A percentile compares a stretch with the other conserved stretches of the same genome.
These are phyloP conservation scores for Cheumatopsyche charites DNA, from an alignment of 1,140 invertebrate species.

Conservation along the genomic window DNA sequence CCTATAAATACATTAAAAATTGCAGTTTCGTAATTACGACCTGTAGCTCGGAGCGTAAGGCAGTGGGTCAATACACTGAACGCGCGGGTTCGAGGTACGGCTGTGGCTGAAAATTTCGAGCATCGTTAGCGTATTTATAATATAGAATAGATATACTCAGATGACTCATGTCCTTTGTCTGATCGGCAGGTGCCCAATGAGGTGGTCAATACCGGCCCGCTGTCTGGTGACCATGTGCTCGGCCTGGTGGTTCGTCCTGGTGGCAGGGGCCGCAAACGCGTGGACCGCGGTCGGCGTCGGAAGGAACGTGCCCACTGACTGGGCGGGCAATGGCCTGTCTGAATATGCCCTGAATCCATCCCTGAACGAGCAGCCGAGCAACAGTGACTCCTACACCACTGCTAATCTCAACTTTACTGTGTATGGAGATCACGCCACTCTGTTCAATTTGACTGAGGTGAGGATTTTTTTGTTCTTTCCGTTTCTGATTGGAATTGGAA, in stretches of 20 bases:
- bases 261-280: not conserved
- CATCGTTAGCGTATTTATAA: too few relatives aligned
- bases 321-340: not conserved
- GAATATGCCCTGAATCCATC: constrained; percentile 30
- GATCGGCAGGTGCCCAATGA: too few relatives aligned
- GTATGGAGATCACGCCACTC: constrained; percentile 8
- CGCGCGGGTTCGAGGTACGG: too few relatives aligned
- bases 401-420: constrained; percentile 43
- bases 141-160: too few relatives aligned
- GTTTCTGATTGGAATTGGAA: too few relatives aligned
- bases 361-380: constrained; percentile 25
- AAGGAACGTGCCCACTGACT: constrained; percentile 39
- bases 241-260: not conserved
- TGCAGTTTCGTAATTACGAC: too few relatives aligned
- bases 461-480: not conserved
- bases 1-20: too few relatives aligned
- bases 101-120: too few relatives aligned
- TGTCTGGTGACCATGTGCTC: not conserved
- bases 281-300: constrained; percentile 27
- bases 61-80: too few relatives aligned
- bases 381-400: constrained; percentile 43
- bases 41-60: too few relatives aligned
- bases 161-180: too few relatives aligned
- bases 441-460: constrained; percentile 32
- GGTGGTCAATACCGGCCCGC: not conserved